Evolutionary conservation across 2,113 vertebrate species (phyloP).

Genomic region (Bubalus kerabau): DNA sequence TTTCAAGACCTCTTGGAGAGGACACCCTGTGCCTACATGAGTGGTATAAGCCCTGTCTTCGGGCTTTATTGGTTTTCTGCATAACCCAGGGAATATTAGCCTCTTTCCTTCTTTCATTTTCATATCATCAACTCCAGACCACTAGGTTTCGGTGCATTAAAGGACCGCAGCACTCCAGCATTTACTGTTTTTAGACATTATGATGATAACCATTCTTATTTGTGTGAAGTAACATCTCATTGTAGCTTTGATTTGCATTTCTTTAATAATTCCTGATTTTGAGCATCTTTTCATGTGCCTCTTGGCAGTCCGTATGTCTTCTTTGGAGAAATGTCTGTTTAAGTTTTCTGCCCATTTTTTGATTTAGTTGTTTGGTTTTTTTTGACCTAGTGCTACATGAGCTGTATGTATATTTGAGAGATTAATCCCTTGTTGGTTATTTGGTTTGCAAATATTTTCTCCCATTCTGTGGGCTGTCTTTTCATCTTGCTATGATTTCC

Average conservation of each 20-base stretch:
- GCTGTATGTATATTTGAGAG: neutral
- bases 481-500: neutral
- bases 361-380: neutral
- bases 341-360: neutral
- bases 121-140: fast-evolving
- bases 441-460: neutral
- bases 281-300: neutral
- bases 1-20: too few relatives aligned
- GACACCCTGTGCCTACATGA: neutral
- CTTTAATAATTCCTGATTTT: neutral
- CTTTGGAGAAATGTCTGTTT: neutral
- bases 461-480: neutral
- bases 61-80: neutral
- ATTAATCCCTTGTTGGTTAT: neutral
- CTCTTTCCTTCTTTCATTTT: neutral
- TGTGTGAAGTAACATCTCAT: neutral
- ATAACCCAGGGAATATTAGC: neutral
- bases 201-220: neutral
- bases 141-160: neutral
- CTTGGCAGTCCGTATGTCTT: neutral
- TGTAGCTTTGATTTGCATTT: neutral
- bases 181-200: neutral
- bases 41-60: neutral
- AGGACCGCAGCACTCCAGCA: neutral
- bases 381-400: neutral